phyloP scores from a whole-genome alignment of 30 jellyfish, hydroid and myxozoan genomes.

The Sanderia malayensis region DNA sequence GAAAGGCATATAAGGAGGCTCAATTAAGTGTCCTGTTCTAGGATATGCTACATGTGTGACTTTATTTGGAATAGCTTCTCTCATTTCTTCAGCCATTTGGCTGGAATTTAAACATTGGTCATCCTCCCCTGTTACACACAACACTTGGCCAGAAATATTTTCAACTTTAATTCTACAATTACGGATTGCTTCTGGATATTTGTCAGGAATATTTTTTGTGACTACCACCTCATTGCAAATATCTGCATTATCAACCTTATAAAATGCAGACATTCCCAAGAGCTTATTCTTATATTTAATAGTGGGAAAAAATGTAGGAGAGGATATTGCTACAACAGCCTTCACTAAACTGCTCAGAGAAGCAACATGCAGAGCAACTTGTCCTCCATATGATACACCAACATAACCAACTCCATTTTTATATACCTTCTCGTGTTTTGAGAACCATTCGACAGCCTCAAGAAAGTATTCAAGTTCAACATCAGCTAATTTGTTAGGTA shows the following conservation, averaged over 20 bases:
- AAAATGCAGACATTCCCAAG: neutral
- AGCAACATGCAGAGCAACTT: conserved; percentile 21
- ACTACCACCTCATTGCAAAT: neutral
- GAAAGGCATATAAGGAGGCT: conserved; percentile 31
- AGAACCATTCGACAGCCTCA: conserved; percentile 42
- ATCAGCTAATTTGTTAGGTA: conserved; percentile 11
- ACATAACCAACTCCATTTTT: conserved; percentile 31
- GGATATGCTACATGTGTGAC: neutral
- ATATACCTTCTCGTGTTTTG: conserved; percentile 12
- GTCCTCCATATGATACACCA: conserved; percentile 36
- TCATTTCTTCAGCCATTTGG: neutral
- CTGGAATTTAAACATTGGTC: neutral
- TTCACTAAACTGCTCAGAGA: conserved; percentile 1
- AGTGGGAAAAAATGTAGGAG: neutral
- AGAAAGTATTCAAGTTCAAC: conserved; percentile 32
- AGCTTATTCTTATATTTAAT: neutral
- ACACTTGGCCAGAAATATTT: neutral
- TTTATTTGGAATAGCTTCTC: neutral
- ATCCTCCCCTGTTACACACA: conserved; percentile 17
- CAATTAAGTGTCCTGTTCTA: neutral
- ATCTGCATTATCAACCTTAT: neutral
- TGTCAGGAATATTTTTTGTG: neutral
- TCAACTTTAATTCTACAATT: conserved; percentile 6
- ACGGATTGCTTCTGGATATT: neutral
- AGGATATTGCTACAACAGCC: conserved; percentile 43